phyloP scores from a whole-genome alignment of 2,113 vertebrate genomes.

The Odobenus rosmarus region DNA sequence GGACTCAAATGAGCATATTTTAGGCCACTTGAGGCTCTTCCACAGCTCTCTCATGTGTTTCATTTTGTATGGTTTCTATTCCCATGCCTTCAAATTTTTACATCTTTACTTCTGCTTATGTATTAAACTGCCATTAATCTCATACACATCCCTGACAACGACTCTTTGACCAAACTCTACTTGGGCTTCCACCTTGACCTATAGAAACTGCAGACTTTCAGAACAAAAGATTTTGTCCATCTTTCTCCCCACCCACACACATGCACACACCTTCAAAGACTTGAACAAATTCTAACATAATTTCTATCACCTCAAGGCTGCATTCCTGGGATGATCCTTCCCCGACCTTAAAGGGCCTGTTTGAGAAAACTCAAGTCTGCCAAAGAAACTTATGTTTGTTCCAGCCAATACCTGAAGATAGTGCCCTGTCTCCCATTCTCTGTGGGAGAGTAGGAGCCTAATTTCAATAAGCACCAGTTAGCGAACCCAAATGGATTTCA shows the following conservation, averaged over 20 bases:
- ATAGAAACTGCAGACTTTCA: background rate
- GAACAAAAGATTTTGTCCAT: background rate
- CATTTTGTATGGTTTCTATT: background rate
- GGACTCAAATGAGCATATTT: background rate
- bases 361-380: background rate
- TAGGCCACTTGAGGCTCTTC: background rate
- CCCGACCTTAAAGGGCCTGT: too few relatives aligned
- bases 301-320: background rate
- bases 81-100: background rate
- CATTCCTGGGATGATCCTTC: background rate
- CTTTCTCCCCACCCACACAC: background rate
- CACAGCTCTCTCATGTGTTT: background rate
- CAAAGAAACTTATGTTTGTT: background rate
- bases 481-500: background rate
- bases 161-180: background rate
- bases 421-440: background rate
- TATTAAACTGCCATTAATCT: background rate
- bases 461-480: background rate
- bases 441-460: background rate
- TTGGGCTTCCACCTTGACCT: background rate
- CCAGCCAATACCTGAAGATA: background rate
- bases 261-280: background rate
- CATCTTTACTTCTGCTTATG: background rate
- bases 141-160: background rate
- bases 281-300: background rate